Conservation (phyloP, 2,113 vertebrate species). For the Dipodomys ordii region DNA sequence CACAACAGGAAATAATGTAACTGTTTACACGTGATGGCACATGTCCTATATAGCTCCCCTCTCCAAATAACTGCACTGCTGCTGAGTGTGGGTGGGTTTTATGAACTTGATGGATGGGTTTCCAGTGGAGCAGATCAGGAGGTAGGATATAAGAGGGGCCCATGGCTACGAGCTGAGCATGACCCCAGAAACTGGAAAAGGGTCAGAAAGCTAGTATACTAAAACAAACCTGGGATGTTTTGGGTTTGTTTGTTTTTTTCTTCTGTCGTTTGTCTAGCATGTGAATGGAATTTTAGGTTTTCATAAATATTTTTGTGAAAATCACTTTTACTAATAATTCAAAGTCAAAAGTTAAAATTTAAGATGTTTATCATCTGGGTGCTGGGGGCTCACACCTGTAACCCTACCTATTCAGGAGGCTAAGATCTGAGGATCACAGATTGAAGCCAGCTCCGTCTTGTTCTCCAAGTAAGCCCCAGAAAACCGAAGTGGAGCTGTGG, state of each 20-base stretch:
- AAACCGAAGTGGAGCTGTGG: no score
- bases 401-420: no score
- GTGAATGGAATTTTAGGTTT: not conserved
- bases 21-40: not conserved
- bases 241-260: not conserved
- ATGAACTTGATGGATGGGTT: not conserved
- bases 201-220: not conserved
- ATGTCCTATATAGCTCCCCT: not conserved
- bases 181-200: not conserved
- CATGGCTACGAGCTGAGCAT: not conserved
- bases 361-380: not conserved
- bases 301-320: not conserved
- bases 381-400: no score
- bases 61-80: no score
- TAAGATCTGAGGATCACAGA: no score
- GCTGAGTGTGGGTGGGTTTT: no score
- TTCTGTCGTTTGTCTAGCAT: not conserved
- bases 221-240: not conserved
- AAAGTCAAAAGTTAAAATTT: constrained; percentile 14
- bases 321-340: not conserved
- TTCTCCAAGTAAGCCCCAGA: no score
- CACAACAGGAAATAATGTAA: not conserved
- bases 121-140: no score
- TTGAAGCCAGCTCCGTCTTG: no score
- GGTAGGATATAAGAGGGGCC: no score